phyloP scores from a whole-genome alignment of 2,888 invertebrate genomes.

The Xestobium rufovillosum region DNA sequence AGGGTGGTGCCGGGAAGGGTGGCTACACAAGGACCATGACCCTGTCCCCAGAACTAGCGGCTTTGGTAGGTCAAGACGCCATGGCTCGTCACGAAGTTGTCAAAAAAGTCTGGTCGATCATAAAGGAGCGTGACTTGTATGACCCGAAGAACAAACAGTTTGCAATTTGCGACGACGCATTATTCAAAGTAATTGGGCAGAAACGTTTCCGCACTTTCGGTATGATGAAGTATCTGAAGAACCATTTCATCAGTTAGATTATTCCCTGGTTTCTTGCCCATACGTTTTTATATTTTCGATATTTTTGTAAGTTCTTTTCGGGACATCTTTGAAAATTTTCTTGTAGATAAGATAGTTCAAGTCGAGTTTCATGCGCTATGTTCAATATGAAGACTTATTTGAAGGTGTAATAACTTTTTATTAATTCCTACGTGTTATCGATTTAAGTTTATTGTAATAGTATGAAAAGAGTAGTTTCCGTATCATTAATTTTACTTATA shows the following conservation, averaged over 20 bases:
- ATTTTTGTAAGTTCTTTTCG: too few species aligned
- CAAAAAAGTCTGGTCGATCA: slow-evolving; percentile 82
- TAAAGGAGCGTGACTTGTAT: slow-evolving; percentile 80
- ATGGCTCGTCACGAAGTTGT: slow-evolving; percentile 88
- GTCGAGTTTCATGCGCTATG: too few species aligned
- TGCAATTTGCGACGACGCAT: slow-evolving; percentile 87
- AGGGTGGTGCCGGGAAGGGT: slow-evolving; percentile 48
- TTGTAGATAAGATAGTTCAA: too few species aligned
- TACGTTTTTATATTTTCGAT: not conserved
- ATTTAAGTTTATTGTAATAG: too few species aligned
- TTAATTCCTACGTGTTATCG: too few species aligned
- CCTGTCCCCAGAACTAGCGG: slow-evolving; percentile 76
- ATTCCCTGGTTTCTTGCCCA: slow-evolving; percentile 4
- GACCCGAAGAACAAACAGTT: slow-evolving; percentile 94
- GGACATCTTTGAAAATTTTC: too few species aligned
- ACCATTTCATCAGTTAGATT: slow-evolving; percentile 67
- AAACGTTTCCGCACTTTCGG: slow-evolving; percentile 92
- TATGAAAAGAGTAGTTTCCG: too few species aligned
- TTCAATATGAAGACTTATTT: too few species aligned
- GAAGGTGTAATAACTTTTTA: too few species aligned
- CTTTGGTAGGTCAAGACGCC: slow-evolving; percentile 73
- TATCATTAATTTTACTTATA: too few species aligned
- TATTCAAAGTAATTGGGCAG: slow-evolving; percentile 82
- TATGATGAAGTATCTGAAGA: slow-evolving; percentile 94
- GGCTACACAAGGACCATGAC: slow-evolving; percentile 81